These are phyloP conservation scores for Erynnis tages DNA, from an alignment of 2,888 invertebrate genomes.

Conservation along the genomic window DNA sequence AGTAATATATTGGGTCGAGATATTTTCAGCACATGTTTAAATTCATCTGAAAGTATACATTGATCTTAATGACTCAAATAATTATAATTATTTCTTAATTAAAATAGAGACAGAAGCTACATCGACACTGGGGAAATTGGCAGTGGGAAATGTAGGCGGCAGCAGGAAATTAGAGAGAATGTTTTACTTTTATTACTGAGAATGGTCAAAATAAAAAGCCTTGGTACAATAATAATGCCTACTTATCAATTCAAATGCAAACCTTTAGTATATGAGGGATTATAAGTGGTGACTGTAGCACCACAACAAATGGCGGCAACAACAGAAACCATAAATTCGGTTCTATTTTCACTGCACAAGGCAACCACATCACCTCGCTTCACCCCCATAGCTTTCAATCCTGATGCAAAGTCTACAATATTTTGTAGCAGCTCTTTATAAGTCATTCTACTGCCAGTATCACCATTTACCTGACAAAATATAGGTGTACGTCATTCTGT, in stretches of 20 bases:
- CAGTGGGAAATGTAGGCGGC: too few species aligned
- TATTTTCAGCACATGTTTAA: slow-evolving; percentile 83
- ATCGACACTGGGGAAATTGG: too few species aligned
- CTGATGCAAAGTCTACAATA: slow-evolving; percentile 71
- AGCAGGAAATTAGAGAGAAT: too few species aligned
- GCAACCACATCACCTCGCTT: slow-evolving; percentile 69
- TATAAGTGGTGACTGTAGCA: slow-evolving; percentile 74
- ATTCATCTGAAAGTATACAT: slow-evolving; percentile 77
- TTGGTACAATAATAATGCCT: too few species aligned
- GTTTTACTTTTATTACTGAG: too few species aligned
- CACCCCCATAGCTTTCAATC: slow-evolving; percentile 64
- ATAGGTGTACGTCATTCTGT: too few species aligned
- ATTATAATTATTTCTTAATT: too few species aligned
- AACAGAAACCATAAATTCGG: slow-evolving; percentile 69
- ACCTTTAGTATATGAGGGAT: slow-evolving; percentile 76
- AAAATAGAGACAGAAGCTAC: too few species aligned
- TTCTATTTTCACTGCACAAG: slow-evolving; percentile 77
- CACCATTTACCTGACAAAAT: slow-evolving; percentile 35
- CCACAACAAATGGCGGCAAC: slow-evolving; percentile 65
- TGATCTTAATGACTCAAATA: too few species aligned
- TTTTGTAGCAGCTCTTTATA: slow-evolving; percentile 67
- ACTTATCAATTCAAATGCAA: slow-evolving; percentile 34
- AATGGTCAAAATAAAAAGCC: too few species aligned
- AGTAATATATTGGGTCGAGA: slow-evolving; percentile 85
- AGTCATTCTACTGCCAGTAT: slow-evolving; percentile 39